These are phyloP conservation scores for Oligia strigilis DNA, from an alignment of 2,888 invertebrate species.

Conservation along the genomic window DNA sequence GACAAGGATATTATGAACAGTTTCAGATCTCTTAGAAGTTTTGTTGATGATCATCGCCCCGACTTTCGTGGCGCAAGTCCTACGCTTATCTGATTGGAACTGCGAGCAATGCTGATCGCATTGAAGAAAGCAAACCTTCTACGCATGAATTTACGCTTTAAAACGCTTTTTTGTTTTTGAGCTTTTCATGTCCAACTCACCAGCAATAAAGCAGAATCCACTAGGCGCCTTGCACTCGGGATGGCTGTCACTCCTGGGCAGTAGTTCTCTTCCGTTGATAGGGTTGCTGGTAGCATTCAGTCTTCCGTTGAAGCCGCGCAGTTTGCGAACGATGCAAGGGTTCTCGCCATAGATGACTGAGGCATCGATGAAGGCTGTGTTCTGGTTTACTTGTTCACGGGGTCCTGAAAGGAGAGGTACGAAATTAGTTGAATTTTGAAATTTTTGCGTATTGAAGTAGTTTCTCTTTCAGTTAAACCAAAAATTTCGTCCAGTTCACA, in stretches of 20 bases:
- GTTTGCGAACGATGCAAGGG: constrained; percentile 93
- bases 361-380: constrained; percentile 96
- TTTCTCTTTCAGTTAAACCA: neutral
- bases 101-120: neutral
- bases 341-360: constrained; percentile 98
- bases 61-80: neutral
- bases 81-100: constrained; percentile 15
- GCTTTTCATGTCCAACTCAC: constrained; percentile 76
- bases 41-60: neutral
- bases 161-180: neutral
- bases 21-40: neutral
- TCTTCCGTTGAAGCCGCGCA: constrained; percentile 95
- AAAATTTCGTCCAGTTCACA: too few species aligned
- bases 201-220: constrained; percentile 96
- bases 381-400: constrained; percentile 98
- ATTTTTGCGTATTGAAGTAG: neutral
- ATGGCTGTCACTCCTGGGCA: constrained; percentile 94
- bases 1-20: neutral
- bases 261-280: constrained; percentile 93
- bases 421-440: neutral
- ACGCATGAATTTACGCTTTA: neutral
- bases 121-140: neutral
- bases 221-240: constrained; percentile 97
- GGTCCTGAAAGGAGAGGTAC: constrained; percentile 90
- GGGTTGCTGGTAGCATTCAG: constrained; percentile 95